Evolutionary conservation across 2,113 vertebrate genomes (phyloP).

Genomic region (Martes martes): DNA sequence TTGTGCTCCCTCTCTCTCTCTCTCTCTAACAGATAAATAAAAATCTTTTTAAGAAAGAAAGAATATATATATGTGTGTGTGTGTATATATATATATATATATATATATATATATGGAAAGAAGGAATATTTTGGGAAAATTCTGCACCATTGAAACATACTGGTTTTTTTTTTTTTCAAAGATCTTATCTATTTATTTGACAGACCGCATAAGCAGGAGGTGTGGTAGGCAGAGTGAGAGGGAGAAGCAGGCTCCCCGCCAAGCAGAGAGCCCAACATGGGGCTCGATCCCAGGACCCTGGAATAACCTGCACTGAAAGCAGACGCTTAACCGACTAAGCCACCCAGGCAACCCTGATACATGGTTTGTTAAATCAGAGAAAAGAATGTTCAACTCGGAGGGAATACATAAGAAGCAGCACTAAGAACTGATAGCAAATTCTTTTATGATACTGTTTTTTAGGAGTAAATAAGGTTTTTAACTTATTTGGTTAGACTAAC

Average conservation of each 20-base stretch:
- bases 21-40: neutral
- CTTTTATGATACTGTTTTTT: neutral
- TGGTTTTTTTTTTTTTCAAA: neutral
- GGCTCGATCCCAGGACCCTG: neutral
- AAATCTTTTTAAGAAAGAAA: neutral
- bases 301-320: neutral
- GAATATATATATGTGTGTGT: neutral
- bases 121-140: neutral
- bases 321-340: neutral
- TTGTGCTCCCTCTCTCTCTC: neutral
- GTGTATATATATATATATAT: too few relatives aligned
- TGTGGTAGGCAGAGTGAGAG: neutral
- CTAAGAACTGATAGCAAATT: neutral
- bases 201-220: neutral
- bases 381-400: slow-evolving; percentile 16
- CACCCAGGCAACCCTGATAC: neutral
- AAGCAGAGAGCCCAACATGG: neutral
- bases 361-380: neutral
- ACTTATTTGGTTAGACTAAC: neutral
- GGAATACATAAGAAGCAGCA: neutral
- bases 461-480: slow-evolving; percentile 8
- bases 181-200: neutral
- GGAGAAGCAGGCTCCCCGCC: neutral
- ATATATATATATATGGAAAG: too few relatives aligned
- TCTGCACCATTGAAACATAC: neutral